phyloP scores from a whole-genome alignment of 2,797 vertebrate genomes.

The Amphiprion clarkii region DNA sequence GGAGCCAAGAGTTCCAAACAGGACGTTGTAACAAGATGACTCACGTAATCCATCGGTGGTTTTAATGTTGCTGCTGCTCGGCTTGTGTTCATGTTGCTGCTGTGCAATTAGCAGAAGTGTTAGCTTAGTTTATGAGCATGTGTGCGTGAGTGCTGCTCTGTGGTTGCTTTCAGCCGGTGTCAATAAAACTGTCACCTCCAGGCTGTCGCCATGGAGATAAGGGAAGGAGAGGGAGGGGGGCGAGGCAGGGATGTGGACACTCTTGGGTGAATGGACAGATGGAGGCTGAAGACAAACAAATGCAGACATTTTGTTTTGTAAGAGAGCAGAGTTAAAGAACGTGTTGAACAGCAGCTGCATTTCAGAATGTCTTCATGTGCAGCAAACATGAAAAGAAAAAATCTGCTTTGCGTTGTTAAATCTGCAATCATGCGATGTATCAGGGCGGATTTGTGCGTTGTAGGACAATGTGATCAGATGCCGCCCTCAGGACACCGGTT shows the following conservation, averaged over 20 bases:
- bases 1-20: too few species aligned
- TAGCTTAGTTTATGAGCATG: conserved; percentile 1
- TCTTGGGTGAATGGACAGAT: not conserved
- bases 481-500: not conserved
- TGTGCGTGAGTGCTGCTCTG: not conserved
- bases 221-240: not conserved
- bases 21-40: too few species aligned
- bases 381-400: too few species aligned
- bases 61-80: too few species aligned
- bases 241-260: not conserved
- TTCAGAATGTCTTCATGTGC: too few species aligned
- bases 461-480: not conserved
- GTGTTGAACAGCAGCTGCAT: too few species aligned
- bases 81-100: not conserved
- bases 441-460: conserved; percentile 1
- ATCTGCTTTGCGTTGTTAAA: not conserved
- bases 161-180: conserved; percentile 32
- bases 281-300: not conserved
- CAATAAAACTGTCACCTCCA: conserved; percentile 63
- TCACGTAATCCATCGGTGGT: not conserved
- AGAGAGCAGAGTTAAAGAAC: not conserved
- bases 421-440: not conserved
- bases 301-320: not conserved
- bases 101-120: not conserved
- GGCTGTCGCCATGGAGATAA: conserved; percentile 57